phyloP scores from a whole-genome alignment of 2,113 vertebrate species.

The Amphiprion percula region DNA sequence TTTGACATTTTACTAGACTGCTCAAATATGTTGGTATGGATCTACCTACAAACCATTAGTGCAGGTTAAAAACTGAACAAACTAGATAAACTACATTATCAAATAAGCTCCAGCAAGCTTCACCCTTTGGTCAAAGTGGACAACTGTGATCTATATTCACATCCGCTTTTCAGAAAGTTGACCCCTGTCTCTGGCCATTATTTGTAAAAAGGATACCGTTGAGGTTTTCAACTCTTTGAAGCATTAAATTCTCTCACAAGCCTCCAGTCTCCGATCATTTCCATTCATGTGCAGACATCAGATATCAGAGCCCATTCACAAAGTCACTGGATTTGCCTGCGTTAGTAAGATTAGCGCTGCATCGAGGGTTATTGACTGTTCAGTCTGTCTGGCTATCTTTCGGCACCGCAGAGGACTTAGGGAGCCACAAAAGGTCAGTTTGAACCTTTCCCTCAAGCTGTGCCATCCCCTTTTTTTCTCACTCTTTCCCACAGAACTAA shows the following conservation, averaged over 20 bases:
- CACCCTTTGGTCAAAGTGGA: conserved; percentile 21
- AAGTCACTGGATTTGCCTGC: conserved; percentile 53
- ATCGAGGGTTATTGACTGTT: conserved; percentile 50
- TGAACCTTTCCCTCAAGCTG: conserved; percentile 71
- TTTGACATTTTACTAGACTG: no score
- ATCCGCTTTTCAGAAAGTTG: conserved; percentile 5
- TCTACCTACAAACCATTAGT: no score
- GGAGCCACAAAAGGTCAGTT: conserved; percentile 79
- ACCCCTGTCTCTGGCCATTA: conserved; percentile 15
- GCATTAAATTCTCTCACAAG: conserved; percentile 52
- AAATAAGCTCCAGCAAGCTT: conserved; percentile 1
- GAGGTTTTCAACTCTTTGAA: conserved; percentile 43
- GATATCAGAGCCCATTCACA: conserved; percentile 72
- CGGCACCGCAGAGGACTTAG: conserved; percentile 68
- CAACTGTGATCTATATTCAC: conserved; percentile 8
- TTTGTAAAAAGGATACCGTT: conserved; percentile 19
- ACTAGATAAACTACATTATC: conserved; percentile 1
- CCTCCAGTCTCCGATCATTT: conserved; percentile 55
- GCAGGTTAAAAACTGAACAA: neutral
- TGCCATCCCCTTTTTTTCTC: conserved; percentile 44
- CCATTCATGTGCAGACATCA: conserved; percentile 69
- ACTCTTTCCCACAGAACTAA: conserved; percentile 83
- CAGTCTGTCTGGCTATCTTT: conserved; percentile 69
- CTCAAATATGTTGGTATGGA: no score
- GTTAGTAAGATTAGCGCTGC: conserved; percentile 69